Conservation (phyloP, 2,113 vertebrate genomes). For the Sturnus vulgaris region DNA sequence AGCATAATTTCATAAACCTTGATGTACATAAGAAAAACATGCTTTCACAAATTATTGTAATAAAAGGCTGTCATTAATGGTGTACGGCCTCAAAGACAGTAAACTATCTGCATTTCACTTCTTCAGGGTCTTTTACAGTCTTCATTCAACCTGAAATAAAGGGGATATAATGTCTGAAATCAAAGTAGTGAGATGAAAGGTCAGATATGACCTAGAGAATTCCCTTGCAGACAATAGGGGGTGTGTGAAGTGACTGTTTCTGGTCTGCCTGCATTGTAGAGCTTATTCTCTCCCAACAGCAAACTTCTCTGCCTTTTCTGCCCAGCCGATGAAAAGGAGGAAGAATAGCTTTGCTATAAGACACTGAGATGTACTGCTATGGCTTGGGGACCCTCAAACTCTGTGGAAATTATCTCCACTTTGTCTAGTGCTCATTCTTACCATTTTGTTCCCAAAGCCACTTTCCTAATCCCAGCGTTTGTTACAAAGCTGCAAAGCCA, state of each 20-base stretch:
- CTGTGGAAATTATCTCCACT: neutral
- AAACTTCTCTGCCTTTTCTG: neutral
- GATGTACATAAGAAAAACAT: neutral
- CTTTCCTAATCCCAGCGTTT: neutral
- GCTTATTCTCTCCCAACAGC: neutral
- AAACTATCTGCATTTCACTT: neutral
- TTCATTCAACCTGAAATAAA: neutral
- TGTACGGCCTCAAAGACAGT: neutral
- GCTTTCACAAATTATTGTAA: neutral
- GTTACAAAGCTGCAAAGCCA: neutral
- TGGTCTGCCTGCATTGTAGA: neutral
- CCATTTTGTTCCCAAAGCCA: neutral
- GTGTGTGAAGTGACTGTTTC: neutral
- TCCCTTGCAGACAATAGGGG: neutral
- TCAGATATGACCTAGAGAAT: neutral
- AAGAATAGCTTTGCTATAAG: neutral
- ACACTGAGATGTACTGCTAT: neutral
- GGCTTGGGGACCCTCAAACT: accelerated
- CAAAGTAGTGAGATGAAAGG: neutral
- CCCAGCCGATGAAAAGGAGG: neutral
- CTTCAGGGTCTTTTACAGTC: neutral
- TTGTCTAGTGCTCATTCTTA: neutral
- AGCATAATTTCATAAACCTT: neutral
- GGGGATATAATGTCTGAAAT: neutral
- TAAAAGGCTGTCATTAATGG: neutral